Base-by-base conservation (phyloP, 1,140 invertebrate species). In the Drosophila busckii region DNA sequence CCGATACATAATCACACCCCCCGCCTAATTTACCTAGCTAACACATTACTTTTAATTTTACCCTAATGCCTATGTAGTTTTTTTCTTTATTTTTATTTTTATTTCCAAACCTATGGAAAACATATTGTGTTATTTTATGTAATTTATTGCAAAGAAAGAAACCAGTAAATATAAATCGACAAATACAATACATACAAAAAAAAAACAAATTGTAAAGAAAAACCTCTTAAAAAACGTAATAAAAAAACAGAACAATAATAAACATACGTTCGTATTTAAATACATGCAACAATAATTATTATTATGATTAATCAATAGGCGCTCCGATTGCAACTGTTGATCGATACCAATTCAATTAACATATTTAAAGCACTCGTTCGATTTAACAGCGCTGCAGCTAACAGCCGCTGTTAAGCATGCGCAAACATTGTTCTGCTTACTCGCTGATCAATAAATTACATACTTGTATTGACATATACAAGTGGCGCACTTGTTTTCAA, bases 61-160 rank as follows among this genome's bases (percentile, higher is more conserved):
- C 54, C 49, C 53, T 46, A 13, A n/a, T 62, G 55, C 46, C 41
- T 55, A 42, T 61, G 48, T 61, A 54, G 56, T 54, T 60, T 45
- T 55, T 42, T 49, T 28, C n/a, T n/a, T n/a, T 46, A 31, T 28
- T 49, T 62, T 49, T 62, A 49, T 41, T 48, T 62, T 62, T 62
- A 62, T 19, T 62, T 62, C 56, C n/a, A n/a, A 56, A 56, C 49
- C 59, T 31, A 62, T 56, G 59, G 59, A 56, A n/a, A 56, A 62
- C 37, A 56, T 62, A 56, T 56, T 56, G 52, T n/a, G n/a, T 56
- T 62, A 62, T 62, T 45, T 62, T 62, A 62, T 80, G 70, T 80
- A 80, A 80, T 80, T 80, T 80, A 80, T 80, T 80, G 73, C 73
- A 80, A n/a, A n/a, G n/a, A n/a, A n/a, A n/a, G n/a, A n/a, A 78